Conservation (phyloP, 2,797 vertebrate genomes). For the Benthosema pterotum region DNA sequence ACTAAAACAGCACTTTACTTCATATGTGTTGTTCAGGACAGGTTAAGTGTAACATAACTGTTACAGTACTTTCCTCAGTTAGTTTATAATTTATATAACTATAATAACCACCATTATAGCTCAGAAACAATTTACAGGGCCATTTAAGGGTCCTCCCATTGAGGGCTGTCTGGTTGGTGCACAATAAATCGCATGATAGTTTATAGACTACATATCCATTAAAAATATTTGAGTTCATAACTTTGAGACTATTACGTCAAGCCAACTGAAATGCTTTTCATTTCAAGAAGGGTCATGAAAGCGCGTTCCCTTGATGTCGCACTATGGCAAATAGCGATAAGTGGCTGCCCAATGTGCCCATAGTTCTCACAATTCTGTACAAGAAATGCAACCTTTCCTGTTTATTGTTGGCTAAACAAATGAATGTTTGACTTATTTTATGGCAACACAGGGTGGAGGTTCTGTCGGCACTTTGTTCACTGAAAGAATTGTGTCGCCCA, state of each 20-base stretch:
- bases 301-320: constrained; percentile 42
- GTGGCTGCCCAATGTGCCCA: constrained; percentile 43
- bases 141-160: too few species aligned
- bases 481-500: constrained; percentile 67
- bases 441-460: constrained; percentile 44
- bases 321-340: constrained; percentile 65
- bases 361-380: constrained; percentile 74
- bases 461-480: constrained; percentile 68
- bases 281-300: constrained; percentile 32
- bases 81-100: neutral
- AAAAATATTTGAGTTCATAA: constrained; percentile 20
- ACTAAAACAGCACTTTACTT: constrained; percentile 7
- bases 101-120: too few species aligned
- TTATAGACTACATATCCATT: neutral
- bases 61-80: neutral
- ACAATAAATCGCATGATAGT: neutral
- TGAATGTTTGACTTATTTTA: constrained; percentile 45
- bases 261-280: constrained; percentile 25
- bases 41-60: too few species aligned
- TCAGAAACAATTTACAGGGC: neutral
- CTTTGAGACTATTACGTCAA: constrained; percentile 40
- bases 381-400: constrained; percentile 70
- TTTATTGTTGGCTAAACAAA: constrained; percentile 74
- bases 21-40: too few species aligned
- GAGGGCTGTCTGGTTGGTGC: neutral